Base-by-base conservation (phyloP, 2,797 vertebrate species). In the Carduelis carduelis region DNA sequence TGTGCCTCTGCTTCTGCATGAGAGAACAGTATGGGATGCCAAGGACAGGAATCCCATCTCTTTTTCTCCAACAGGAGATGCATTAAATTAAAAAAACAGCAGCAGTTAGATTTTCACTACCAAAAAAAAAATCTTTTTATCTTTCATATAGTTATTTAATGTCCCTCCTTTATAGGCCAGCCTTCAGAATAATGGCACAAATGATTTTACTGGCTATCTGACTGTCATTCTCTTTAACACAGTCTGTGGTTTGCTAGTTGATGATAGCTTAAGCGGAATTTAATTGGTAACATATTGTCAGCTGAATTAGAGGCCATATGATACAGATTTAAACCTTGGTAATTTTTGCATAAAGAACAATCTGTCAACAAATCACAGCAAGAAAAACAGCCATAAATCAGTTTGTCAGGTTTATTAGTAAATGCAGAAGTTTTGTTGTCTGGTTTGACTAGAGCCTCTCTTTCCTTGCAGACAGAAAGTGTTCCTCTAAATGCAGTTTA, bases 221-320 rank as follows among this genome's bases (percentile, higher is more conserved):
- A 97, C 90, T 97, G 97, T 89, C 96, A 90, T 96, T 93, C 95
- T 86, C 94, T 87, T 97, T 97, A 97, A 84, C 92, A 78, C 76
- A 94, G 95, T 94, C 97, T 89, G 34, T 96, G 97, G 96, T 97
- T 96, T 47, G 90, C 95, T 92, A 68, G 96, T 89, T 97, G 97
- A 97, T 98, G 97, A 96, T 96, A 96, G 96, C 97, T 97, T 97
- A 97, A 98, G 96, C 95, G 92, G 96, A 96, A 97, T 97, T 97
- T 98, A 98, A 98, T 98, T 98, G 97, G 96, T 97, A 98, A 97
- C 98, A 98, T 98, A 98, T 98, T 98, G 97, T 93, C 87, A 69
- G 92, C 90, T 97, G 97, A 98, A 98, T 98, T 97, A 97, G 97
- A 97, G 95, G 91, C 97, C 98, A 98, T 98, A 98, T 97, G 97